Percentiles rank a stretch among this genome's conserved stretches.
Conservation (phyloP, 30 jellyfish, hydroid and myxozoan genomes). For the Nemopilema nomurai region DNA sequence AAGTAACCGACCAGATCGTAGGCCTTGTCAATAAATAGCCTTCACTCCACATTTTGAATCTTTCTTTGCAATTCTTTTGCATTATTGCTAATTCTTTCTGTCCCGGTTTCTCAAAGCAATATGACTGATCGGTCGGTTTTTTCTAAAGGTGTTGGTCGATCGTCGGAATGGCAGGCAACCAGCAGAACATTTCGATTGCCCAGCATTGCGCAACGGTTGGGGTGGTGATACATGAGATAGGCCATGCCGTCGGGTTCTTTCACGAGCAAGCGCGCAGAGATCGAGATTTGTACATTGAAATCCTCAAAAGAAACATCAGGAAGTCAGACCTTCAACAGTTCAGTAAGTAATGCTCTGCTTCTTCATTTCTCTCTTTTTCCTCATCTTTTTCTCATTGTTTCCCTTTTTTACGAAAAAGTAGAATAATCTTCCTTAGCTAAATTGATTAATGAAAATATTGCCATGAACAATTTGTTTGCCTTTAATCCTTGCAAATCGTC, state of each 20-base stretch:
- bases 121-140: neutral
- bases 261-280: conserved; percentile 97
- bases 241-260: conserved; percentile 97
- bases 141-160: conserved; percentile 86
- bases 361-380: neutral
- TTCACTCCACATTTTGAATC: neutral
- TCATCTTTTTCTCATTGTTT: too few species aligned
- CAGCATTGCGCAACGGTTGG: conserved; percentile 82
- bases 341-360: conserved; percentile 66
- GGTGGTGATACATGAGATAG: conserved; percentile 91
- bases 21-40: too few species aligned
- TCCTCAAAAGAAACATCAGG: conserved; percentile 65
- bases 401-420: too few species aligned
- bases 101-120: too few species aligned
- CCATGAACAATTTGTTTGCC: too few species aligned
- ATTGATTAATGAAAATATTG: too few species aligned
- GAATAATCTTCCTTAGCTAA: too few species aligned
- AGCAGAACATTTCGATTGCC: conserved; percentile 87
- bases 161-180: conserved; percentile 88
- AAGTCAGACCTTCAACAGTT: conserved; percentile 67
- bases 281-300: conserved; percentile 74
- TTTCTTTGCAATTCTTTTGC: neutral
- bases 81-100: too few species aligned
- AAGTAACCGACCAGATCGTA: too few species aligned
- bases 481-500: too few species aligned